These are phyloP conservation scores for Erythrocercus mccallii DNA, from an alignment of 2,113 vertebrate species.

Conservation along the genomic window DNA sequence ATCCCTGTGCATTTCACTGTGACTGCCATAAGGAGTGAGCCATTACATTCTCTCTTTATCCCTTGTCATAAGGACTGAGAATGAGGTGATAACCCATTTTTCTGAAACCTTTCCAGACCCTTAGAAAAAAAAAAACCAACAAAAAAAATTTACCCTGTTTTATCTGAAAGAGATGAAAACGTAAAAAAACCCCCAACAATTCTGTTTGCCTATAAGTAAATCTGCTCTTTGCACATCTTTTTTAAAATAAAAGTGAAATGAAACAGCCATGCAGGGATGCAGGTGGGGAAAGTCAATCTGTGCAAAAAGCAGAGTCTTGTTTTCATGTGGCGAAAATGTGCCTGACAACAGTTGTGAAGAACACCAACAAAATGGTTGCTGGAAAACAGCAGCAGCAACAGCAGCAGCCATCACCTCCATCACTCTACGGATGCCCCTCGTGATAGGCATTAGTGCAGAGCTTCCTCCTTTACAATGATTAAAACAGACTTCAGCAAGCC, in stretches of 20 bases:
- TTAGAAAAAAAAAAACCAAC: background rate
- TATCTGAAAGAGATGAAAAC: background rate
- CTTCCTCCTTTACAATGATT: slow-evolving; percentile 62
- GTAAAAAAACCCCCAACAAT: background rate
- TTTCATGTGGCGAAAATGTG: background rate
- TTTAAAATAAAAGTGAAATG: background rate
- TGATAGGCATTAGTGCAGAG: background rate
- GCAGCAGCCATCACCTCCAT: background rate
- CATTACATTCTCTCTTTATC: slow-evolving; percentile 53
- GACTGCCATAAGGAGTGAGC: slow-evolving; percentile 36
- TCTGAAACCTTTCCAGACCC: slow-evolving; percentile 10
- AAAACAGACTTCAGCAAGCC: slow-evolving; percentile 74
- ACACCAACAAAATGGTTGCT: slow-evolving; percentile 24
- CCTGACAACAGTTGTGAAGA: background rate
- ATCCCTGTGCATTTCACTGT: slow-evolving; percentile 2
- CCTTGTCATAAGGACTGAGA: slow-evolving; percentile 15
- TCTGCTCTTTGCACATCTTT: background rate
- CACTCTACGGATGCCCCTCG: background rate
- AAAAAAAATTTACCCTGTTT: background rate
- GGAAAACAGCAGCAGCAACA: background rate
- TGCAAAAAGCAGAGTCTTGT: background rate
- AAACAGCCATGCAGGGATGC: background rate
- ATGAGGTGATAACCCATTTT: slow-evolving; percentile 40
- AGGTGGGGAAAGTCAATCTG: background rate
- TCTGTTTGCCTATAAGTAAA: background rate